Conservation (phyloP, 2,797 vertebrate species). For the Mareca penelope region DNA sequence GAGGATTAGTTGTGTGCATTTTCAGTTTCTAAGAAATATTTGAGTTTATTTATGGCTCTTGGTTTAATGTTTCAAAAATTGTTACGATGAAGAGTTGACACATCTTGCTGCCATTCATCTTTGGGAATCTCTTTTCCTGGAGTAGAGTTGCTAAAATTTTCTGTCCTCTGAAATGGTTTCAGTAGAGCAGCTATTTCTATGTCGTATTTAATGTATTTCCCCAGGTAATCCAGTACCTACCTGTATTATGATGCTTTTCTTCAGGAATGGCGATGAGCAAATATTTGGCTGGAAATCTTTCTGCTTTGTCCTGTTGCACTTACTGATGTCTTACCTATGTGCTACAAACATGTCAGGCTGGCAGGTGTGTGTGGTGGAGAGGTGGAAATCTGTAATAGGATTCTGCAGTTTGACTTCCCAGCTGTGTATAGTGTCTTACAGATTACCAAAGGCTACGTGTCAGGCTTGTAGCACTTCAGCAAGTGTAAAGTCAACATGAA, state of each 20-base stretch:
- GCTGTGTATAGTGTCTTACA: not conserved
- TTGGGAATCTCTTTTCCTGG: not conserved
- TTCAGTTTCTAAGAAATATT: not conserved
- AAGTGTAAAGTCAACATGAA: not conserved
- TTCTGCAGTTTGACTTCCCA: not conserved
- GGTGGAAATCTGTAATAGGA: not conserved
- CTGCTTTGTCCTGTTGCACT: not conserved
- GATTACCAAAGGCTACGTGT: not conserved
- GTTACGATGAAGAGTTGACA: not conserved
- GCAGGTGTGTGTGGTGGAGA: not conserved
- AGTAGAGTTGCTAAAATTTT: not conserved
- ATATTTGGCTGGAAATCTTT: not conserved
- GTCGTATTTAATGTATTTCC: not conserved
- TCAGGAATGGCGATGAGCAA: not conserved
- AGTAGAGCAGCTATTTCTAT: not conserved
- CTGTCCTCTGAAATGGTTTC: not conserved
- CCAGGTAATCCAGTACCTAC: not conserved
- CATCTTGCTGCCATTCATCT: not conserved
- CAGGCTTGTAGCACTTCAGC: fast-evolving
- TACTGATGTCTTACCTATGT: not conserved
- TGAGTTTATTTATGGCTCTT: not conserved
- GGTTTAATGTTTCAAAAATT: not conserved
- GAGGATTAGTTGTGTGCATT: not conserved
- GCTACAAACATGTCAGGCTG: not conserved
- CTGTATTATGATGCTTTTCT: not conserved